Percentiles rank a stretch among this genome's conserved stretches.
These are phyloP conservation scores for Halyomorpha halys DNA, from an alignment of 1,140 invertebrate genomes.

Conservation along the genomic window DNA sequence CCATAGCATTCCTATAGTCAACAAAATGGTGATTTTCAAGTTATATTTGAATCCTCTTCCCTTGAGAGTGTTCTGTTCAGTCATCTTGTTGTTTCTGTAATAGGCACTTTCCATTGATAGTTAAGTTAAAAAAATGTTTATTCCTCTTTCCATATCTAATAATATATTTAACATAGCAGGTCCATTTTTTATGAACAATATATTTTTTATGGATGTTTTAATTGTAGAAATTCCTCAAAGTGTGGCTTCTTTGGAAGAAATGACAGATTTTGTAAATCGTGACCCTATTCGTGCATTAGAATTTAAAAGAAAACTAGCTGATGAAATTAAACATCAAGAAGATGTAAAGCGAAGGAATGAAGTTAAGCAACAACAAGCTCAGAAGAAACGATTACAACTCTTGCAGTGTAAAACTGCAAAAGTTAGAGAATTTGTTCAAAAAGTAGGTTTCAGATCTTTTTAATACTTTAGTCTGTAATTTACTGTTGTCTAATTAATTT, in stretches of 20 bases:
- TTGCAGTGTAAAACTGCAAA: conserved; percentile 76
- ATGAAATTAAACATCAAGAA: conserved; percentile 66
- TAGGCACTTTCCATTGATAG: too few species aligned
- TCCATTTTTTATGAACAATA: not conserved
- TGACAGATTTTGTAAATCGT: conserved; percentile 64
- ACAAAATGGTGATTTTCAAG: too few species aligned
- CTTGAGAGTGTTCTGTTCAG: too few species aligned
- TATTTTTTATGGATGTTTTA: conserved; percentile 23
- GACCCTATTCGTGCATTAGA: conserved; percentile 82
- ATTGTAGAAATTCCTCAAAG: conserved; percentile 7
- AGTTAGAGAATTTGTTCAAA: conserved; percentile 70
- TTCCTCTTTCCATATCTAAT: too few species aligned
- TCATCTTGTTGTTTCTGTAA: too few species aligned
- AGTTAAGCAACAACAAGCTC: conserved; percentile 61
- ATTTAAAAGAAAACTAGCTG: conserved; percentile 85
- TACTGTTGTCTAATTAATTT: too few species aligned
- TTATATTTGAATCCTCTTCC: too few species aligned
- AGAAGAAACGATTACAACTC: conserved; percentile 64
- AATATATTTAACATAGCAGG: conserved; percentile 7
- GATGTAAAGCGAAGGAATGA: conserved; percentile 72
- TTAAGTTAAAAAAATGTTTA: too few species aligned
- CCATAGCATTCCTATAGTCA: too few species aligned
- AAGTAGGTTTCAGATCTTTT: conserved; percentile 40
- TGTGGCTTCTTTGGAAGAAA: conserved; percentile 53
- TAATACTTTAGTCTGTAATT: too few species aligned